Percentiles rank a stretch among this genome's conserved stretches.
Conservation (phyloP, 1,140 invertebrate species). For the Phenacoccus solenopsis region DNA sequence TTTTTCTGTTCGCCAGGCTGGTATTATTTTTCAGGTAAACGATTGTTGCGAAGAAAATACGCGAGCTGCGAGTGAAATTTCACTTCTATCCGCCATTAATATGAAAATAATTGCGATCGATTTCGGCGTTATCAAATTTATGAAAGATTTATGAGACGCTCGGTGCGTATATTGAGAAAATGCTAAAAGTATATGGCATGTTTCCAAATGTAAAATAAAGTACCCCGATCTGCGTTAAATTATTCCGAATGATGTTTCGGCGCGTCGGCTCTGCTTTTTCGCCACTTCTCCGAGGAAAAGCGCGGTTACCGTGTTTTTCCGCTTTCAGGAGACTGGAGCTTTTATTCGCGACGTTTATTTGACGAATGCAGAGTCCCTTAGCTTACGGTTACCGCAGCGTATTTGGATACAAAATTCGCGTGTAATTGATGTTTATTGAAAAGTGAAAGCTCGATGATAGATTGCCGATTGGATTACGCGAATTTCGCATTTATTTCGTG, state of each 20-base stretch:
- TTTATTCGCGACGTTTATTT: too few relatives aligned
- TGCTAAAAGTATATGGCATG: neutral
- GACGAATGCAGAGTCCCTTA: too few relatives aligned
- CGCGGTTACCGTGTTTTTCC: too few relatives aligned
- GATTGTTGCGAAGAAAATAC: neutral
- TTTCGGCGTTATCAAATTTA: neutral
- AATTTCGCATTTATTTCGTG: too few relatives aligned
- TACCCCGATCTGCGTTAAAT: neutral
- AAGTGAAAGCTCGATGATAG: too few relatives aligned
- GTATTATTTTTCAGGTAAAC: neutral
- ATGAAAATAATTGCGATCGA: neutral
- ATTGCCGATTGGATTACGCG: too few relatives aligned
- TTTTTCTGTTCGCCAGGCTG: neutral
- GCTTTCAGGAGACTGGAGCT: too few relatives aligned
- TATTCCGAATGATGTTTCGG: neutral
- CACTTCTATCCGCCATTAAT: neutral
- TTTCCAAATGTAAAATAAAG: neutral
- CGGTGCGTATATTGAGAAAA: neutral
- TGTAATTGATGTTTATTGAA: too few relatives aligned
- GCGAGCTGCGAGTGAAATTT: neutral
- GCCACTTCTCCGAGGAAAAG: too few relatives aligned
- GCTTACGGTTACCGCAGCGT: too few relatives aligned
- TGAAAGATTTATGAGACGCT: neutral
- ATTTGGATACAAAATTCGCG: too few relatives aligned
- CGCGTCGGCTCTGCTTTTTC: neutral